phyloP scores from a whole-genome alignment of 35 echinoderm and acorn worm species.

The Patiria miniata region DNA sequence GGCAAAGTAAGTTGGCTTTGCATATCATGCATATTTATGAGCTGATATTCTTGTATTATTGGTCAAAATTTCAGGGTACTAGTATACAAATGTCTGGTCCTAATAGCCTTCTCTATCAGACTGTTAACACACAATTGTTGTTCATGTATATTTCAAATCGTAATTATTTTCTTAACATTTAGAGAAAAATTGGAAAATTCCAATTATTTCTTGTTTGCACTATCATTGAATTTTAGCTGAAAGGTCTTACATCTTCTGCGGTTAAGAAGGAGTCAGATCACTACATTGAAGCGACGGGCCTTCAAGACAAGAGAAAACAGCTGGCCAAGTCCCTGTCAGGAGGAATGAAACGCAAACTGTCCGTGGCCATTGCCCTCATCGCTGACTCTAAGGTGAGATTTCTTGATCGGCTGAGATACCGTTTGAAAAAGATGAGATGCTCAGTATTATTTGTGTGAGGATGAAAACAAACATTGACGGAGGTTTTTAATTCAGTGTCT shows the following conservation, averaged over 20 bases:
- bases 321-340: conserved; percentile 80
- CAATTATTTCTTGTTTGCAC: too few relatives aligned
- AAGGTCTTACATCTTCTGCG: conserved; percentile 43
- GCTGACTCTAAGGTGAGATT: conserved; percentile 78
- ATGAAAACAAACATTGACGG: too few relatives aligned
- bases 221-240: conserved; percentile 32
- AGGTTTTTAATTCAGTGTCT: too few relatives aligned
- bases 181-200: too few relatives aligned
- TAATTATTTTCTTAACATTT: too few relatives aligned
- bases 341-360: conserved; percentile 97
- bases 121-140: too few relatives aligned
- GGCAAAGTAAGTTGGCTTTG: conserved; percentile 75
- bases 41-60: not conserved
- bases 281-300: conserved; percentile 66
- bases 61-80: not conserved
- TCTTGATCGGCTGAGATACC: too few relatives aligned
- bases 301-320: conserved; percentile 71
- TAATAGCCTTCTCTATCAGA: too few relatives aligned
- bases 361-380: conserved; percentile 86
- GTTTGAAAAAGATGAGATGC: too few relatives aligned
- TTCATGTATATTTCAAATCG: too few relatives aligned
- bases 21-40: not conserved
- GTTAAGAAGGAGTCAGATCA: conserved; percentile 56
- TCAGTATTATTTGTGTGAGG: too few relatives aligned
- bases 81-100: too few relatives aligned